A percentile compares a stretch with the other conserved stretches of the same genome.
Evolutionary conservation across 2,113 vertebrate species (phyloP).

Genomic region (Macquaria ambigua): DNA sequence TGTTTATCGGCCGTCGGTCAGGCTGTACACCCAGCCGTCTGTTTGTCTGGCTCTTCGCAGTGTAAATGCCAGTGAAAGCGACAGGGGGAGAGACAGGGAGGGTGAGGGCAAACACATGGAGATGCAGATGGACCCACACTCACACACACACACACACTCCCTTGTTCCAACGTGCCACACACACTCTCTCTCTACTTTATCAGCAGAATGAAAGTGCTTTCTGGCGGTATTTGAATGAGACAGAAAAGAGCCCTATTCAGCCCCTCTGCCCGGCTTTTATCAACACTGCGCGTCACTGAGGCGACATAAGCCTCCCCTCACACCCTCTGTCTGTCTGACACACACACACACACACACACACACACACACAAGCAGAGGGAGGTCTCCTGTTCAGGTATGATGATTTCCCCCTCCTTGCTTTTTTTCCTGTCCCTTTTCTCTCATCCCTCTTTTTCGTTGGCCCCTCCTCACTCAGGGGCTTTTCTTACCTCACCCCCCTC

Average conservation of each 20-base stretch:
- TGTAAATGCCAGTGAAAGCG: conserved; percentile 74
- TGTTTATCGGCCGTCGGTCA: conserved; percentile 50
- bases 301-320: conserved; percentile 73
- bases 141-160: conserved; percentile 32
- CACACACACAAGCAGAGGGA: conserved; percentile 51
- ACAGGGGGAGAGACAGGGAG: conserved; percentile 38
- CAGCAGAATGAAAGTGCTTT: conserved; percentile 86
- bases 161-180: background rate
- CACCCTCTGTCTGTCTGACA: conserved; percentile 33
- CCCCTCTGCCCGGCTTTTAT: conserved; percentile 80
- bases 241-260: conserved; percentile 83
- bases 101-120: conserved; percentile 67
- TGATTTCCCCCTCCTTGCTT: conserved; percentile 68
- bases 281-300: conserved; percentile 79
- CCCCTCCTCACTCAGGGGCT: conserved; percentile 75
- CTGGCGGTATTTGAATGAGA: conserved; percentile 84
- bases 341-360: conserved; percentile 30
- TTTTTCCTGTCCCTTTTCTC: conserved; percentile 54
- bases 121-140: conserved; percentile 61
- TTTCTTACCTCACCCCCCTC: conserved; percentile 71
- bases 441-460: conserved; percentile 72
- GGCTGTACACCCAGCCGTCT: conserved; percentile 43
- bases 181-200: conserved; percentile 66
- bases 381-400: conserved; percentile 85
- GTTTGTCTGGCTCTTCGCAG: conserved; percentile 62